Evolutionary conservation across 2,797 vertebrate species (phyloP), one percentile per base, ranked within the genome.

Genomic region (Cossypha polioptera): DNA sequence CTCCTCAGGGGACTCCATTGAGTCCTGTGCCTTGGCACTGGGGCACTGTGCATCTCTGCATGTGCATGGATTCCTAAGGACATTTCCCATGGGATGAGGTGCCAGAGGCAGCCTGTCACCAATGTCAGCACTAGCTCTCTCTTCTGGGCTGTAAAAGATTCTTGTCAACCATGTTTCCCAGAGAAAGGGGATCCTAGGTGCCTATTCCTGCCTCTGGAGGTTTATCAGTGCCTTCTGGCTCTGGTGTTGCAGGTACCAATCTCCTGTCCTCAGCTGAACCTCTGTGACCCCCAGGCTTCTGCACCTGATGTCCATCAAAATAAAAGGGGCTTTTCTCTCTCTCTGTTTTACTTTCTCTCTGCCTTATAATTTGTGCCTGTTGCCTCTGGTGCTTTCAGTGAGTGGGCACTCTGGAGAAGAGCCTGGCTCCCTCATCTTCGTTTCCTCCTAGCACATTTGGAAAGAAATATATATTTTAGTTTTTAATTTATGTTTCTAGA

Each of bases 161-260:
- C 73, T 53, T 53, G 13, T 31, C 22, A 53, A 24, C 11, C 11
- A 16, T 13, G 16, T 59, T 84, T 71, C 31, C 45, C 22, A 58
- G 40, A 72, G 33, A 47, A 47, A 59, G 8, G 31, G 11, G 16
- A 59, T 21, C 9, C 13, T 47, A 53, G 45, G 20, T 17, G 6
- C 33, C 26, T 42, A 3, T 59, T 77, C 31, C 45, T 35, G 29
- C 33, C 58, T 66, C 54, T 58, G 73, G 31, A 29, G 16, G 15
- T 47, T 84, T 59, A 24, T 59, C 66, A 53, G 33, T 28, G 31
- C 13, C 76, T 65, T 53, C 22, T 59, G 33, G 26, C 29, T 71
- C 29, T 66, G 33, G 31, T 16, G 0, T 31, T 76, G 25, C 45
- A 51, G 25, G 25, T 45, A 13, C 17, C 0, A 0, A 29, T 13